These are phyloP conservation scores for Gracilinanus agilis DNA, from an alignment of 2,113 vertebrate species.

Conservation along the genomic window DNA sequence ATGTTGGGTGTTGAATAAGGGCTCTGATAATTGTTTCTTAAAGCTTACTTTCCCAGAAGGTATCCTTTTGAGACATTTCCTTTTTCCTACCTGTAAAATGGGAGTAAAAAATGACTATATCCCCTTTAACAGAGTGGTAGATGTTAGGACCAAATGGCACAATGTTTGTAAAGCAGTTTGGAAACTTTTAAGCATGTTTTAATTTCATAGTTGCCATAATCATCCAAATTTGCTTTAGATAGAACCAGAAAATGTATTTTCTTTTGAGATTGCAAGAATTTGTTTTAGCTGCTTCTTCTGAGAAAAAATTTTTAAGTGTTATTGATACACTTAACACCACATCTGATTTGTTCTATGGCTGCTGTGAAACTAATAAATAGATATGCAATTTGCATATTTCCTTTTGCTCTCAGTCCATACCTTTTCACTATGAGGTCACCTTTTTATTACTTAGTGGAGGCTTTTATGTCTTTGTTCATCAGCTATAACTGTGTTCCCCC, in stretches of 20 bases:
- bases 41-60: background rate
- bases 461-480: slow-evolving; percentile 54
- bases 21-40: background rate
- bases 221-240: background rate
- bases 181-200: background rate
- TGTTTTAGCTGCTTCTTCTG: slow-evolving; percentile 10
- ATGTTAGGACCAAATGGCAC: background rate
- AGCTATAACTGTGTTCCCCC: slow-evolving; percentile 34
- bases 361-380: slow-evolving; percentile 69
- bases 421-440: slow-evolving; percentile 49
- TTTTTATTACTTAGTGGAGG: slow-evolving; percentile 44
- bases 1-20: background rate
- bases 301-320: slow-evolving; percentile 10
- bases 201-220: background rate
- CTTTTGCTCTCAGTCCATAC: slow-evolving; percentile 54
- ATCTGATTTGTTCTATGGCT: slow-evolving; percentile 50
- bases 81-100: background rate
- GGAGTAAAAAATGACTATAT: background rate
- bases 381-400: slow-evolving; percentile 59
- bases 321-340: slow-evolving; percentile 23
- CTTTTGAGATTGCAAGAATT: background rate
- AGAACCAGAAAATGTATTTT: background rate
- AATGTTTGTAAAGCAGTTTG: background rate
- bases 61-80: background rate
- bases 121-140: background rate